Percentiles rank a stretch among this genome's conserved stretches.
phyloP scores from a whole-genome alignment of 2,888 invertebrate species.

The Pammene aurita region DNA sequence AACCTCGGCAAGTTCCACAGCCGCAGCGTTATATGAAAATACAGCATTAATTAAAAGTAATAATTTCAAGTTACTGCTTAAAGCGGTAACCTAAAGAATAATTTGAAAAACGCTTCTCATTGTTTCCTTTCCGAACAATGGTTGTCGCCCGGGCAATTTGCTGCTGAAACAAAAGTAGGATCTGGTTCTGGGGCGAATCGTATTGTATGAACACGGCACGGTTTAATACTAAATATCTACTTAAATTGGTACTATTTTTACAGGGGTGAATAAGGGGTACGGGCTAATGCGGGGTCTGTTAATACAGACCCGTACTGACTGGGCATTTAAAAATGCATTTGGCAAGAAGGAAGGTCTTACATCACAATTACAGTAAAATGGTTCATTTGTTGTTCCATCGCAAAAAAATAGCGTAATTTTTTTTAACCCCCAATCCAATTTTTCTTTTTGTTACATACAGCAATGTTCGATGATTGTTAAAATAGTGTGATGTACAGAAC shows the following conservation, averaged over 20 bases:
- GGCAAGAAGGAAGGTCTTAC: too few relatives aligned
- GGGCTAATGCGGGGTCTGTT: too few relatives aligned
- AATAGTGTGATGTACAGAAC: too few relatives aligned
- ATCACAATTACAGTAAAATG: too few relatives aligned
- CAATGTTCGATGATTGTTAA: too few relatives aligned
- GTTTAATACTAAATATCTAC: slow-evolving; percentile 12
- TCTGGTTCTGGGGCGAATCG: slow-evolving; percentile 3
- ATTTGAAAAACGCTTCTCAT: slow-evolving; percentile 16
- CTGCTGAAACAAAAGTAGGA: slow-evolving; percentile 19
- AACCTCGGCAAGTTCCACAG: too few relatives aligned
- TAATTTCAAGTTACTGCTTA: slow-evolving; percentile 2
- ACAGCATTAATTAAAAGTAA: slow-evolving; percentile 4
- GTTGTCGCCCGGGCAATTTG: slow-evolving; percentile 15
- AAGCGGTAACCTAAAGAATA: slow-evolving; percentile 6
- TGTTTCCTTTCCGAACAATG: slow-evolving; percentile 25
- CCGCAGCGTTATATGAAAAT: not conserved
- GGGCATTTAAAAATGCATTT: too few relatives aligned
- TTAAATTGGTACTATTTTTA: not conserved
- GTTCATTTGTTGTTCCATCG: too few relatives aligned
- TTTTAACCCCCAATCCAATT: too few relatives aligned
- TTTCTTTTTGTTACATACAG: too few relatives aligned
- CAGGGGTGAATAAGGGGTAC: not conserved
- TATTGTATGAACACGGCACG: slow-evolving; percentile 4
- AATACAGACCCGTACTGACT: not conserved
- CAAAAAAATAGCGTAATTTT: too few relatives aligned